phyloP scores from a whole-genome alignment of 2,797 vertebrate species.

The Betta splendens region DNA sequence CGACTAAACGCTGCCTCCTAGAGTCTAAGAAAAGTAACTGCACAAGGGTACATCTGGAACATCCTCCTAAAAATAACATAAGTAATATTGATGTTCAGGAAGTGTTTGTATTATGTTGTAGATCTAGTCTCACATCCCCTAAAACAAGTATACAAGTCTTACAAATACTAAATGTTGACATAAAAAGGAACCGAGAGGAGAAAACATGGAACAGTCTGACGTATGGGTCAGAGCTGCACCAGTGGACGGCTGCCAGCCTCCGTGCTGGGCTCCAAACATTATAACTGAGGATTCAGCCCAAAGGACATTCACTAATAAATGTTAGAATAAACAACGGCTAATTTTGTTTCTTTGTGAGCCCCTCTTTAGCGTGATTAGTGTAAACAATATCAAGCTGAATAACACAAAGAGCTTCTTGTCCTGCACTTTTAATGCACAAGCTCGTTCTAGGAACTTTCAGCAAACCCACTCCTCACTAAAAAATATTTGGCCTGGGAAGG shows the following conservation, averaged over 20 bases:
- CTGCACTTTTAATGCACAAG: background rate
- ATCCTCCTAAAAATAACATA: conserved; percentile 48
- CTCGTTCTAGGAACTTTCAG: conserved; percentile 1
- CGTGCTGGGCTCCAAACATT: conserved; percentile 18
- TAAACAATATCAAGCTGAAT: conserved; percentile 27
- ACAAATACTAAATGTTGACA: conserved; percentile 64
- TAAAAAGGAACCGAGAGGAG: conserved; percentile 34
- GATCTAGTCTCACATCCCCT: conserved; percentile 56
- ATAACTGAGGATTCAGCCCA: conserved; percentile 18
- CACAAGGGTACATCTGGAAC: conserved; percentile 46
- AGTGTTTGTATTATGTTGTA: conserved; percentile 39
- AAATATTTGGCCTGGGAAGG: conserved; percentile 6
- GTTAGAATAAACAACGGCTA: conserved; percentile 9
- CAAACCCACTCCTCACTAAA: conserved; percentile 15
- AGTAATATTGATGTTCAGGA: conserved; percentile 38
- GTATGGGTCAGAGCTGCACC: conserved; percentile 30
- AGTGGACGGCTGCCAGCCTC: conserved; percentile 47
- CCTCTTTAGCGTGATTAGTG: conserved; percentile 12
- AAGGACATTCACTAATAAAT: conserved; percentile 12
- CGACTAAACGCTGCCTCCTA: conserved; percentile 67
- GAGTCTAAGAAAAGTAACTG: conserved; percentile 54
- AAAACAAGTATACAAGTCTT: conserved; percentile 66
- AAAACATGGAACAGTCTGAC: conserved; percentile 25
- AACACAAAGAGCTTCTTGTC: conserved; percentile 13
- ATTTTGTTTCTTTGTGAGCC: conserved; percentile 15